Percentiles rank a stretch among this genome's conserved stretches.
phyloP scores from a whole-genome alignment of 35 echinoderm and acorn worm species.

The Amphiura filiformis region DNA sequence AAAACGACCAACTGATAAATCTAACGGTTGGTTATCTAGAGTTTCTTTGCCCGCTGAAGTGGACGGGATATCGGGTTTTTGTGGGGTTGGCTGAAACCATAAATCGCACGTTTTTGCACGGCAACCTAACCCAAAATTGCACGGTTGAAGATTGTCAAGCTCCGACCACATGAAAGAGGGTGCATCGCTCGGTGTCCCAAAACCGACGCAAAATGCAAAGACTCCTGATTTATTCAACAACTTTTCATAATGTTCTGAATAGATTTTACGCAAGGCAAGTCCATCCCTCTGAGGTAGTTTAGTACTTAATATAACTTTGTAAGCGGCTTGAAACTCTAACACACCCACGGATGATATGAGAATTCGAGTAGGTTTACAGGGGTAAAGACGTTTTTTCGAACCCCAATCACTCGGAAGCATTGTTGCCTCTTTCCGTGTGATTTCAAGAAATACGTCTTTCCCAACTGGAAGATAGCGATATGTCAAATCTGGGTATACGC shows the following conservation, averaged over 20 bases:
- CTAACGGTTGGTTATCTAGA: background rate
- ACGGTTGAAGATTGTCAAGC: conserved; percentile 13
- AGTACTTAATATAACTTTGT: background rate
- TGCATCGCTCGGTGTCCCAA: background rate
- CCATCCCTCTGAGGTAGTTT: conserved; percentile 9
- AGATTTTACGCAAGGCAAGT: conserved; percentile 15
- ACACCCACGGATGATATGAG: conserved; percentile 10
- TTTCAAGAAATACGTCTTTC: background rate
- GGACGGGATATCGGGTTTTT: background rate
- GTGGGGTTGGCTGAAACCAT: background rate
- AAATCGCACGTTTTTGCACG: conserved; percentile 19
- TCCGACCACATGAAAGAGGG: background rate
- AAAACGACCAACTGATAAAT: background rate
- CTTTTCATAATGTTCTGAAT: conserved; percentile 13
- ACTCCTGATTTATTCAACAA: background rate
- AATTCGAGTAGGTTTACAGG: conserved; percentile 15
- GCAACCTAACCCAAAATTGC: conserved; percentile 28
- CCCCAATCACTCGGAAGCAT: background rate
- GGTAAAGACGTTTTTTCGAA: background rate
- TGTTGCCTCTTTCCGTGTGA: conserved; percentile 20
- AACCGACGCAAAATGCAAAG: conserved; percentile 11
- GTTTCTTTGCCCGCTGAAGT: background rate
- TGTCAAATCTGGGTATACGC: conserved; percentile 12
- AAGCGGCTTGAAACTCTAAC: conserved; percentile 18
- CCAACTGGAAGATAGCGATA: conserved; percentile 26